These are phyloP conservation scores for Brenthis hecate DNA, from an alignment of 2,888 invertebrate genomes.

Conservation along the genomic window DNA sequence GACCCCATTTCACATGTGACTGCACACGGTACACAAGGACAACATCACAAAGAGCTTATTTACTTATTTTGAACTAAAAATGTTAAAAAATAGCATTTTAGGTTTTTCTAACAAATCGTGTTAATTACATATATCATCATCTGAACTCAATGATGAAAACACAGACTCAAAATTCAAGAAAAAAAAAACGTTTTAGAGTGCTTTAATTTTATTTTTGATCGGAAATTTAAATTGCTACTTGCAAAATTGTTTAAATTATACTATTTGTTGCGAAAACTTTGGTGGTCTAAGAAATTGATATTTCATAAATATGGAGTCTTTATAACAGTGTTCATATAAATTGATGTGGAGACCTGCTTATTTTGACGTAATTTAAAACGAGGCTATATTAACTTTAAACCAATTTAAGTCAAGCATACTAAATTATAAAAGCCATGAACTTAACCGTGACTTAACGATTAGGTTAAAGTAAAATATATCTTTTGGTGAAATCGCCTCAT, in stretches of 20 bases:
- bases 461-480: not conserved
- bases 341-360: not conserved
- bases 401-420: constrained; percentile 13
- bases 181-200: too few relatives aligned
- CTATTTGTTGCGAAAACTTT: not conserved
- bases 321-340: not conserved
- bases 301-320: not conserved
- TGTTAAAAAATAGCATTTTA: too few relatives aligned
- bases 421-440: constrained; percentile 7
- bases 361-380: constrained; percentile 8
- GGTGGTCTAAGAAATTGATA: not conserved
- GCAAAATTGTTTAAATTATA: too few relatives aligned
- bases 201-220: too few relatives aligned
- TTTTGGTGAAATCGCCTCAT: not conserved
- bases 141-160: too few relatives aligned
- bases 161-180: too few relatives aligned
- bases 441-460: not conserved
- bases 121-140: too few relatives aligned
- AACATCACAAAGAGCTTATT: not conserved
- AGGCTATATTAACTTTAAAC: not conserved
- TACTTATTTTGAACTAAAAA: too few relatives aligned
- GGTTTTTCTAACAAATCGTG: too few relatives aligned
- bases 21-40: constrained; percentile 3
- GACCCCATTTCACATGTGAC: constrained; percentile 19
- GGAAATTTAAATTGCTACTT: too few relatives aligned